These are phyloP conservation scores for Synanthedon formicaeformis DNA, from an alignment of 2,888 invertebrate species.

Conservation along the genomic window DNA sequence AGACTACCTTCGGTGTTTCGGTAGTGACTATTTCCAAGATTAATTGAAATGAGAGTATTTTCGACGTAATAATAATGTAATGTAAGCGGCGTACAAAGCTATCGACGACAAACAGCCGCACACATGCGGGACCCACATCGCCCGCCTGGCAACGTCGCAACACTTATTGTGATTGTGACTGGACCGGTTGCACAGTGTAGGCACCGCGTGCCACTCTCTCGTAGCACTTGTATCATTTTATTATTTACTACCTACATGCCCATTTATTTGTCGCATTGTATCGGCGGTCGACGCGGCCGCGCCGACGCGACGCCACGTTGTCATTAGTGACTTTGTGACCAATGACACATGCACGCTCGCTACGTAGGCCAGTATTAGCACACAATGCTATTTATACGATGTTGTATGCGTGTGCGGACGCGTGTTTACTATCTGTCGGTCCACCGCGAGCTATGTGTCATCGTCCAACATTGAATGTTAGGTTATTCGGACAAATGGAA, in stretches of 20 bases:
- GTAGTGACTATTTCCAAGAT: too few relatives aligned
- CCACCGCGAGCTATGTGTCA: conserved; percentile 61
- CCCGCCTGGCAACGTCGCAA: conserved; percentile 52
- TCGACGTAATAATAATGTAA: too few relatives aligned
- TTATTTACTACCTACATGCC: conserved; percentile 29
- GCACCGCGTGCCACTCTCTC: conserved; percentile 21
- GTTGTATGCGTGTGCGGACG: conserved; percentile 48
- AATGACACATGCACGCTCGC: conserved; percentile 53
- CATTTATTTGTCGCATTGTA: conserved; percentile 27
- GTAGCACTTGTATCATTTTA: conserved; percentile 24
- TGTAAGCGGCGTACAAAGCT: conserved; percentile 11
- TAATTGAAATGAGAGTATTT: too few relatives aligned
- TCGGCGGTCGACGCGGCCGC: conserved; percentile 24
- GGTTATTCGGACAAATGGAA: conserved; percentile 49
- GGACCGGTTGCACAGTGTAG: conserved; percentile 34
- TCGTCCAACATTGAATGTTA: conserved; percentile 45
- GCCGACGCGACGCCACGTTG: conserved; percentile 26
- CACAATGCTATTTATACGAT: conserved; percentile 60
- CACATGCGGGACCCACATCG: conserved; percentile 29
- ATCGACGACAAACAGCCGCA: conserved; percentile 7
- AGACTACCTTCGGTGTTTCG: too few relatives aligned
- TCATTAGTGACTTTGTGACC: conserved; percentile 11
- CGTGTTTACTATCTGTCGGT: conserved; percentile 60
- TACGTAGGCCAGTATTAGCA: conserved; percentile 58
- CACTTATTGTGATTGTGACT: conserved; percentile 17